These are phyloP conservation scores for Montipora efflorescens DNA, from an alignment of 64 coral and sea anemone species.

Conservation along the genomic window DNA sequence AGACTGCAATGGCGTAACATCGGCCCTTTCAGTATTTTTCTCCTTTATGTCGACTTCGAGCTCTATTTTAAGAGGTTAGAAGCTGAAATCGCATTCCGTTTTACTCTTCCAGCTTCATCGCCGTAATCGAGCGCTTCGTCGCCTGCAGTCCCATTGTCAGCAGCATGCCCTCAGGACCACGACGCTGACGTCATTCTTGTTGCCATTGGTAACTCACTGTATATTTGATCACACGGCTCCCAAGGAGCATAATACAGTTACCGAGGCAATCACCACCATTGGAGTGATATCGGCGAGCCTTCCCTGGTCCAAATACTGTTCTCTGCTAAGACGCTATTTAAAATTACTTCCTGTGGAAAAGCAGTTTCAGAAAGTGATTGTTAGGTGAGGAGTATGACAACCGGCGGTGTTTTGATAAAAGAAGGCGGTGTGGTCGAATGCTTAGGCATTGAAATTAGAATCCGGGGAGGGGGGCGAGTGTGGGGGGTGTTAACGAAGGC, in stretches of 20 bases:
- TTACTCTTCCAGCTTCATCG: constrained; percentile 81
- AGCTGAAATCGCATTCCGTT: too few relatives aligned
- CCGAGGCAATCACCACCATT: constrained; percentile 81
- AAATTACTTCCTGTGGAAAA: constrained; percentile 73
- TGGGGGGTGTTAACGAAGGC: too few relatives aligned
- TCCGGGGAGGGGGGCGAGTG: too few relatives aligned
- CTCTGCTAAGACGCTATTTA: constrained; percentile 81
- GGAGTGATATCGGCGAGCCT: constrained; percentile 77
- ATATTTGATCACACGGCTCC: constrained; percentile 77
- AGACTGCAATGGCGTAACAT: too few relatives aligned
- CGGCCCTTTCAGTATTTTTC: too few relatives aligned
- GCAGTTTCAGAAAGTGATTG: constrained; percentile 75
- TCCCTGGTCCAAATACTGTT: constrained; percentile 88
- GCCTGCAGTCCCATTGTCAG: constrained; percentile 75
- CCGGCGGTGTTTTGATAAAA: too few relatives aligned
- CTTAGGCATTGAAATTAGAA: too few relatives aligned
- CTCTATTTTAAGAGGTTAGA: neutral
- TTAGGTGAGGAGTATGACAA: constrained; percentile 67
- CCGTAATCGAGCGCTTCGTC: constrained; percentile 84
- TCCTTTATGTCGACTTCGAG: neutral
- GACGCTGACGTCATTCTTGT: constrained; percentile 75
- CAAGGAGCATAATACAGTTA: constrained; percentile 88
- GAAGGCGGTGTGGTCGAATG: too few relatives aligned
- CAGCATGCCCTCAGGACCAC: constrained; percentile 54
- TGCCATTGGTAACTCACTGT: constrained; percentile 90